Percentiles rank a stretch among this genome's conserved stretches.
Conservation (phyloP, 2,113 vertebrate species). For the Strix aluco region DNA sequence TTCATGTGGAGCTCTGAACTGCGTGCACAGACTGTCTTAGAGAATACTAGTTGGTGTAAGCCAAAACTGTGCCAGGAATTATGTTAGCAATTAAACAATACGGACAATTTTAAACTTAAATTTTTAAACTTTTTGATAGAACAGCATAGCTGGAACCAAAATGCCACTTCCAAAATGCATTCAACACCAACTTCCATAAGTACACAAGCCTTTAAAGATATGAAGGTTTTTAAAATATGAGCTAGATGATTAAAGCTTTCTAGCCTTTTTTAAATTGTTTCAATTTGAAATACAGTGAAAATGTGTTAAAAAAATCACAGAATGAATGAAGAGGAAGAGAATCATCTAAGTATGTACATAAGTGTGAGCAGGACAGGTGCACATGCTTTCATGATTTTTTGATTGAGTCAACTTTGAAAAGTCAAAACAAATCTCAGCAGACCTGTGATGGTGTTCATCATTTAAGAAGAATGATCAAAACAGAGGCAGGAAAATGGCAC, state of each 20-base stretch:
- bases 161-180: not conserved
- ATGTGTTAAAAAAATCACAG: not conserved
- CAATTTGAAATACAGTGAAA: not conserved
- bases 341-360: not conserved
- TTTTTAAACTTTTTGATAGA: not conserved
- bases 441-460: not conserved
- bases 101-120: not conserved
- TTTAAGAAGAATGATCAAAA: not conserved
- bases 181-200: not conserved
- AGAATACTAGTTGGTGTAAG: not conserved
- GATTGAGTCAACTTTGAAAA: not conserved
- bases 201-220: not conserved
- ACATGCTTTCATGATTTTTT: not conserved
- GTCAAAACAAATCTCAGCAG: not conserved
- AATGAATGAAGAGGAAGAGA: not conserved
- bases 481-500: not conserved
- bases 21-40: not conserved
- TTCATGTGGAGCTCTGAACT: not conserved
- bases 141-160: not conserved
- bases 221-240: not conserved
- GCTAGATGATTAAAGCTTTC: not conserved
- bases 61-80: not conserved
- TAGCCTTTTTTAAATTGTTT: not conserved
- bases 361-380: not conserved
- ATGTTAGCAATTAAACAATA: not conserved